These are phyloP conservation scores for Isaurus tuberculatus DNA, from an alignment of 92 coral and sea anemone genomes.

Conservation along the genomic window DNA sequence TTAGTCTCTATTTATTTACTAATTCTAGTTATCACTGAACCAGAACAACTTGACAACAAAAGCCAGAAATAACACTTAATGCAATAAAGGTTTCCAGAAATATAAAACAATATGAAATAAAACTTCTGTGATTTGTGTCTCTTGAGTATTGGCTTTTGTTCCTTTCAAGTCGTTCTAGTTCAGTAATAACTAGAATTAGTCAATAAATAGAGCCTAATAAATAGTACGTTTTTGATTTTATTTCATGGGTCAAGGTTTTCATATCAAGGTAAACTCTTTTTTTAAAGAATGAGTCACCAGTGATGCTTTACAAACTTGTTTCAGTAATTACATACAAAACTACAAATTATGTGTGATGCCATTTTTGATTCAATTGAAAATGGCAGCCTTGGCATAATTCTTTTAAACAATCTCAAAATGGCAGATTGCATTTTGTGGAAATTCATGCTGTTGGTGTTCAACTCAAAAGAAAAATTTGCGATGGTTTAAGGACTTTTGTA, in stretches of 20 bases:
- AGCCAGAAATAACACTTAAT: slow-evolving; percentile 3
- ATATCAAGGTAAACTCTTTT: slow-evolving; percentile 2
- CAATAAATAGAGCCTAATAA: slow-evolving; percentile 11
- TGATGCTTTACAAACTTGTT: slow-evolving; percentile 8
- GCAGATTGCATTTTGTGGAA: neutral
- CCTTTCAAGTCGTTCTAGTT: slow-evolving; percentile 17
- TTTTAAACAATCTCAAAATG: slow-evolving; percentile 11
- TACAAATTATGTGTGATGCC: neutral
- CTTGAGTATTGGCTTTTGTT: slow-evolving; percentile 17
- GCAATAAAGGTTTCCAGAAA: neutral
- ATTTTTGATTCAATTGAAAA: slow-evolving; percentile 7
- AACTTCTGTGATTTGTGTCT: slow-evolving; percentile 11
- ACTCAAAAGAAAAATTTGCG: slow-evolving; percentile 6
- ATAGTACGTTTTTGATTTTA: neutral
- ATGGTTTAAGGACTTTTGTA: slow-evolving; percentile 15
- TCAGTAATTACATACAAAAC: neutral
- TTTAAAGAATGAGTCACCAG: slow-evolving; percentile 6
- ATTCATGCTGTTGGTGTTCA: slow-evolving; percentile 12
- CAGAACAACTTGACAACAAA: slow-evolving; percentile 17
- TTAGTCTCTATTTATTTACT: slow-evolving; percentile 15
- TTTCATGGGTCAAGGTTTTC: slow-evolving; percentile 9
- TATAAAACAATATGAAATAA: slow-evolving; percentile 13
- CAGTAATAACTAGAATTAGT: slow-evolving; percentile 16
- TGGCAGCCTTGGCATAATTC: slow-evolving; percentile 19
- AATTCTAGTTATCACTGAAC: slow-evolving; percentile 13